Evolutionary conservation across 1,140 invertebrate genomes (phyloP), one percentile per base, ranked within the genome.

Genomic region (Orius insidiosus): DNA sequence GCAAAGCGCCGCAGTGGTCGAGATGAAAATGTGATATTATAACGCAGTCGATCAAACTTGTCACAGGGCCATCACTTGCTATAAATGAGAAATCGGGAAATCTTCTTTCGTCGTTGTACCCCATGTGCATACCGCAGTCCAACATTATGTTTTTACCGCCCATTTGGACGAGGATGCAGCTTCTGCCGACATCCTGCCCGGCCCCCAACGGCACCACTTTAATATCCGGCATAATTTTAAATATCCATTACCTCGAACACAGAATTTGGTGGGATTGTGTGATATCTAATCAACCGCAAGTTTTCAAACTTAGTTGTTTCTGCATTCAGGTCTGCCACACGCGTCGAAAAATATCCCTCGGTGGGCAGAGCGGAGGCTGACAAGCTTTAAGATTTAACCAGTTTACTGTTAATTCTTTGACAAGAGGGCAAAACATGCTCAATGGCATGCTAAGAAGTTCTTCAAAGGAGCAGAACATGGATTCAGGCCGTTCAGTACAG

Each of bases 111-210:
- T 99, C 95, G 56, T 95, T 93, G 57, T 84, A 98, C 5, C 95
- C 96, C 96, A 99, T 99, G 60, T 99, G 96, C 95, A 99, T 99
- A 33, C 96, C 96, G 68, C 95, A 99, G 62, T 99, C 96, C 16
- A 99, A 63, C 96, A 99, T 99, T 39, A 99, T 85, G 66, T 98
- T 97, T 67, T 98, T 97, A 9, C 90, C 90, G 38, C 90, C 93
- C 69, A 99, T 92, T 0, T 87, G 81, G 1, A 98, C 71, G 8
- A 99, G 63, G 52, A 99, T 89, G 59, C 96, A 99, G 61, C 93
- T 98, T 44, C 96, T 70, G 0, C 96, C 96, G 24, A 99, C 96
- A 82, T 99, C 96, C 61, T 90, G 85, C 9, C 89, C 89, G 47
- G 89, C 89, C 36, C 88, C 88, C 19, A 93, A 64, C 0, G 87